phyloP scores from a whole-genome alignment of 2,113 vertebrate species.

The Cervus canadensis region DNA sequence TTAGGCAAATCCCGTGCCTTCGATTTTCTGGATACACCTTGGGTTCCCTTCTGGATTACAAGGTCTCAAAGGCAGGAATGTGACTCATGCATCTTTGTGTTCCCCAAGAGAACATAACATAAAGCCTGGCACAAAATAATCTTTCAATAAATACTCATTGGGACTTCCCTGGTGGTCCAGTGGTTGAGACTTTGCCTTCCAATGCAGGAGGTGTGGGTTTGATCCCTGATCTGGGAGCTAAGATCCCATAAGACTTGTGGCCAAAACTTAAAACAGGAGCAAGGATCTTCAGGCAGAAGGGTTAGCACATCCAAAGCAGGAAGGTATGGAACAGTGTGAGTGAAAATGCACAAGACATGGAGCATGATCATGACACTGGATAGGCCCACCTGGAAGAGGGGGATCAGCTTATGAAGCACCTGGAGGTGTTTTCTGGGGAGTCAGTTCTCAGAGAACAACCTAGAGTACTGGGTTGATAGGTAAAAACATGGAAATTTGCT shows the following conservation, averaged over 20 bases:
- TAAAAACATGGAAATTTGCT: not conserved
- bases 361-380: not conserved
- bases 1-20: not conserved
- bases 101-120: not conserved
- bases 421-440: not conserved
- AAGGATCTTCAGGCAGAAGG: not conserved
- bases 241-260: not conserved
- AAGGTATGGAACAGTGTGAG: not conserved
- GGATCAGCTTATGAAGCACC: not conserved
- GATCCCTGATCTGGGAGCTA: not conserved
- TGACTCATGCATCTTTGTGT: not conserved
- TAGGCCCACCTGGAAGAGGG: not conserved
- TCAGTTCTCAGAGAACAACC: not conserved
- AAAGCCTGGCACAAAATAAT: not conserved
- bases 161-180: not conserved
- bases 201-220: not conserved
- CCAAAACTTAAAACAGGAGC: not conserved
- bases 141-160: not conserved
- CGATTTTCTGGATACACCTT: not conserved
- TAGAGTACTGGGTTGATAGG: not conserved
- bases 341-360: not conserved
- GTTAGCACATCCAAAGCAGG: not conserved
- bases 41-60: not conserved
- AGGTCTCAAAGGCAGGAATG: not conserved
- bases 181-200: not conserved